Percentiles rank a stretch among this genome's conserved stretches.
Evolutionary conservation across 2,888 invertebrate genomes (phyloP).

Genomic region (Periphyllus acericola): DNA sequence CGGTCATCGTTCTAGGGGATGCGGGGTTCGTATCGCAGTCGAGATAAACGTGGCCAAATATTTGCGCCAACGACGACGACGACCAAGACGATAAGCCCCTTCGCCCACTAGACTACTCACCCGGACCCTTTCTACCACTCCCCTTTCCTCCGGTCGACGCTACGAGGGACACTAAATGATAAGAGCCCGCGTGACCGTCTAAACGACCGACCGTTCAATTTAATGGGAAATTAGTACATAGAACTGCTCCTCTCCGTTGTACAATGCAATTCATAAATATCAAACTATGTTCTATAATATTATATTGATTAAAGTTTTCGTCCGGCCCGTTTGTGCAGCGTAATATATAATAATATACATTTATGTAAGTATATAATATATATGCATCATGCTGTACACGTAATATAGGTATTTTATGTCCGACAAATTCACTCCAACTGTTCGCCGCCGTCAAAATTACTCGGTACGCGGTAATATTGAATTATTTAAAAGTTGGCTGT

Average conservation of each 20-base stretch:
- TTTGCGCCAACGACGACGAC: slow-evolving; percentile 2
- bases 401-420: neutral
- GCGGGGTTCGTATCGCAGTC: neutral
- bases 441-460: neutral
- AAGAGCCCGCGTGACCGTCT: slow-evolving; percentile 24
- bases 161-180: slow-evolving; percentile 8
- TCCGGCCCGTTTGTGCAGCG: neutral
- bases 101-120: neutral
- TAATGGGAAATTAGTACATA: slow-evolving; percentile 19
- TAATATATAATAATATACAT: neutral
- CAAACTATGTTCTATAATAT: slow-evolving; percentile 6
- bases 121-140: neutral
- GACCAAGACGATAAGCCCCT: neutral
- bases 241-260: neutral
- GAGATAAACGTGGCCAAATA: slow-evolving; percentile 15
- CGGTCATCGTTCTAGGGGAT: neutral
- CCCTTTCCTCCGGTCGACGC: neutral
- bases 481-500: slow-evolving; percentile 34
- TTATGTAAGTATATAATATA: no score
- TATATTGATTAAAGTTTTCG: neutral
- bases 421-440: neutral
- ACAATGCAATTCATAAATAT: neutral
- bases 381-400: neutral
- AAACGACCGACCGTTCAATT: slow-evolving; percentile 47
- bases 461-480: neutral